Base-by-base conservation (phyloP, 2,113 vertebrate genomes). In the Paraplagusia blochii region DNA sequence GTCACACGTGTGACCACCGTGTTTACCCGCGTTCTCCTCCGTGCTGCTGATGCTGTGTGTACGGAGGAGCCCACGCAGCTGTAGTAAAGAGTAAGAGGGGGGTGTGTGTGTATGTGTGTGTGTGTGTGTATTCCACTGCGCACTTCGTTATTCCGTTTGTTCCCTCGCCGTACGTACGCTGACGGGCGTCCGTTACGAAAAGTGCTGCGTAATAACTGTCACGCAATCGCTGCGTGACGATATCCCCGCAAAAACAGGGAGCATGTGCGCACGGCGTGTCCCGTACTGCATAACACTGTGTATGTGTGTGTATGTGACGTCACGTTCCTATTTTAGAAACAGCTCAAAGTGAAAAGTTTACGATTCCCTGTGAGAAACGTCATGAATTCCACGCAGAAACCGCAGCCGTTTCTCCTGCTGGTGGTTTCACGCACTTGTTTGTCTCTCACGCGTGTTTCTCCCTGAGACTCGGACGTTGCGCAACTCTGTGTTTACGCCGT, bases 401-500 rank as follows among this genome's bases (percentile, higher is more conserved):
- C 22, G 22, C 3, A 29, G 22, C 22, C 2, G 22, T 29, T 29
- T 29, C 6, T 29, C 6, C 6, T 29, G 2, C 22, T 29, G 2
- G 3, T 29, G 22, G 6, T 7, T 34, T 1, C 47, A n/a, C 18
- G 5, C 4, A 39, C 0, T 43, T 43, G 42, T 43, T 42, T 34
- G 42, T 11, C 44, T 2, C 33, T 47, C 55, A 33, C 13, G 55
- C 42, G 9, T 11, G 50, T 42, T 44, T 43, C 11, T 10, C n/a
- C n/a, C n/a, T n/a, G 53, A 44, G 66, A 51, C 35, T 42, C 42
- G 16, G 52, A 51, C 61, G 71, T 88, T 90, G 87, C 85, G 87
- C 84, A 87, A 89, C 82, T 17, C 50, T 29, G 53, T 92, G 89
- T 91, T 91, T 88, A 89, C 87, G 82, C 79, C 85, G 68, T 66